Evolutionary conservation across 2,113 vertebrate species (phyloP).

Genomic region (Rhinopomastus cyanomelas): DNA sequence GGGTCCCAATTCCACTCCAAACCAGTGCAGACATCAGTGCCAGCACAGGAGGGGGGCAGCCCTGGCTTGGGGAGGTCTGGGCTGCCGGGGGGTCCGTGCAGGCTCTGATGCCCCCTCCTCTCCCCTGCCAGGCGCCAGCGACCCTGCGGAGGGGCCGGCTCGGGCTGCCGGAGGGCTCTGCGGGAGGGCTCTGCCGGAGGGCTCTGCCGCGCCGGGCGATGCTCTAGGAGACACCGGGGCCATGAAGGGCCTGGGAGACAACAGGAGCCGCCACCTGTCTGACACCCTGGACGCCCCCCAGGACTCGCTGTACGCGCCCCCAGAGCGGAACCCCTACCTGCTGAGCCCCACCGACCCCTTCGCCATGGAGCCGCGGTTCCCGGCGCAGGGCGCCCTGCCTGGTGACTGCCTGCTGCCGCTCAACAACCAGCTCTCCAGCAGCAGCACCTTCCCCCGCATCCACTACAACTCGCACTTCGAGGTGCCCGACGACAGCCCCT

Average conservation of each 20-base stretch:
- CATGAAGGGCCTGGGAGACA: slow-evolving; percentile 97
- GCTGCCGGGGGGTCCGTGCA: background rate
- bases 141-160: background rate
- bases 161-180: background rate
- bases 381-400: slow-evolving; percentile 78
- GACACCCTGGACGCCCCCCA: slow-evolving; percentile 89
- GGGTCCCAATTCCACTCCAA: too few species aligned
- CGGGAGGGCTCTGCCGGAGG: background rate
- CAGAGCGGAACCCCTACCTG: slow-evolving; percentile 90
- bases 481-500: slow-evolving; percentile 90
- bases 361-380: slow-evolving; percentile 85
- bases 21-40: too few species aligned
- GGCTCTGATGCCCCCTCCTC: slow-evolving; percentile 20
- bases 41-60: too few species aligned
- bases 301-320: slow-evolving; percentile 84
- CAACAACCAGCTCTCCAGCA: slow-evolving; percentile 94
- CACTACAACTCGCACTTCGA: slow-evolving; percentile 98
- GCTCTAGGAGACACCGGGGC: slow-evolving; percentile 73
- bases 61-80: background rate
- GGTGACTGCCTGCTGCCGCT: slow-evolving; percentile 90
- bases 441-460: slow-evolving; percentile 96
- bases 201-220: slow-evolving; percentile 54
- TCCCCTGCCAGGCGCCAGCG: slow-evolving; percentile 20
- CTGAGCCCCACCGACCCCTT: slow-evolving; percentile 92
- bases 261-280: slow-evolving; percentile 89